Conservation (phyloP, 2,797 vertebrate genomes). For the Pteropus rufus region DNA sequence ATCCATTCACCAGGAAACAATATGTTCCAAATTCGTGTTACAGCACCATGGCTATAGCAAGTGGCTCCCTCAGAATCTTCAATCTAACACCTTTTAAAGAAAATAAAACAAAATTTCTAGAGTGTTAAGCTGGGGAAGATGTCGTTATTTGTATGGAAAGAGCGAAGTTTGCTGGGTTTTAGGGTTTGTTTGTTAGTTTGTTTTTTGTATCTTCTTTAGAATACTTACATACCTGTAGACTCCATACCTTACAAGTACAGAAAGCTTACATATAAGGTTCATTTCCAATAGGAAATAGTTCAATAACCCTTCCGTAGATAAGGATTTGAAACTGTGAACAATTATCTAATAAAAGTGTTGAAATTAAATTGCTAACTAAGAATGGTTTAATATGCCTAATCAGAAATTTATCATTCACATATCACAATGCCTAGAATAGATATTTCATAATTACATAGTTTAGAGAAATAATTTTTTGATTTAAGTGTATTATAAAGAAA, state of each 20-base stretch:
- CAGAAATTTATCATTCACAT: not conserved
- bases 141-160: not conserved
- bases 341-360: not conserved
- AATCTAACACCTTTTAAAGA: not conserved
- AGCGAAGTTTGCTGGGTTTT: not conserved
- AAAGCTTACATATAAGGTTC: not conserved
- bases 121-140: not conserved
- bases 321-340: conserved; percentile 21
- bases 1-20: not conserved
- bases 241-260: not conserved
- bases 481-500: conserved; percentile 19
- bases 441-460: not conserved
- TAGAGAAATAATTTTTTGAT: not conserved
- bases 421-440: not conserved
- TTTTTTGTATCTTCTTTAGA: not conserved
- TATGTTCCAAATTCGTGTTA: not conserved
- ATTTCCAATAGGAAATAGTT: conserved; percentile 39
- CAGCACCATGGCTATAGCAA: not conserved
- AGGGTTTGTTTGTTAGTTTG: not conserved
- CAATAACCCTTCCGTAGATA: not conserved
- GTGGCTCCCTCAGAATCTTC: not conserved
- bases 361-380: conserved; percentile 36
- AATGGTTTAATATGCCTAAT: not conserved
- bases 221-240: not conserved
- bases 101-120: not conserved